Evolutionary conservation across 1,140 invertebrate genomes (phyloP), one percentile per base, ranked within the genome.

Genomic region (Sarcophaga peregrina): DNA sequence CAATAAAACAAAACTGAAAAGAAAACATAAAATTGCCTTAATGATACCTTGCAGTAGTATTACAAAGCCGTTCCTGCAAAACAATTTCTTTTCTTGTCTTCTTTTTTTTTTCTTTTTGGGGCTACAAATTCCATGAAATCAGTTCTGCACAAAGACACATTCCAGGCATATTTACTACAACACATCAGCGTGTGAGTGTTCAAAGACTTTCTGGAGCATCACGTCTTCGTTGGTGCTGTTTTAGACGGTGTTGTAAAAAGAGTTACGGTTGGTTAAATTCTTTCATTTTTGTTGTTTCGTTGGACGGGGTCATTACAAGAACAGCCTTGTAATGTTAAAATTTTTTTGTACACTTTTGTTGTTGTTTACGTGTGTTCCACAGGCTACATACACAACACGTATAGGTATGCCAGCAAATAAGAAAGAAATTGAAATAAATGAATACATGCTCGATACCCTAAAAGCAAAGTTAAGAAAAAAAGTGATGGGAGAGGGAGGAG

Each of bases 251-350:
- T 37, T 37, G 25, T 37, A 37, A 37, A 68, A 68, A 68, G 62
- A 20, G 62, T 25, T 68, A 68, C 62, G 62, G 62, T 68, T 68
- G 62, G 6, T 68, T 68, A 68, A 68, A 68, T 68, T 25, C 62
- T 68, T 68, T 68, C 17, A 68, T 9, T 68, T 37, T 37, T 37
- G 25, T 37, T 37, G 25, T 37, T 37, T 37, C 25, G 1, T 37
- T 37, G 4, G 25, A 37, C n/a, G 25, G 25, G 25, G 25, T 37
- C 50, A 25, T 3, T 25, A 68, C 62, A 68, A 25, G 20, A 68
- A 20, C n/a, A 25, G n/a, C 9, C 17, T 68, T 68, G 62, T 68
- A 68, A 68, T 68, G n/a, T 68, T 68, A 13, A 3, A 7, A n/a
- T 15, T 58, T 58, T 13, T 13, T n/a, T 58, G 0, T n/a, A 4